phyloP scores from a whole-genome alignment of 1,140 invertebrate species.

The Aphis gossypii region DNA sequence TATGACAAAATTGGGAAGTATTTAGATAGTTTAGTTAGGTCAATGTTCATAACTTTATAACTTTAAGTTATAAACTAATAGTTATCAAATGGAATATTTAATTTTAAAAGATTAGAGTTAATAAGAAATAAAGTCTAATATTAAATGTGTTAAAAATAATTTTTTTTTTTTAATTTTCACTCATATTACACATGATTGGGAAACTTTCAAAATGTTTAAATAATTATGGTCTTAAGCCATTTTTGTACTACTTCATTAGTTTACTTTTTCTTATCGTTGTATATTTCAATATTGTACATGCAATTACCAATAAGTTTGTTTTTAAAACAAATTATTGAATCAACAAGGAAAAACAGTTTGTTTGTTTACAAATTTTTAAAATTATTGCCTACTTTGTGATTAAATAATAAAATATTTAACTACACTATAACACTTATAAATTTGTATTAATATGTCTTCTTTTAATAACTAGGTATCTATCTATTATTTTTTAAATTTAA shows the following conservation, averaged over 20 bases:
- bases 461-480: too few relatives aligned
- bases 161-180: not conserved
- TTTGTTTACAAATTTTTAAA: not conserved
- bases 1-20: not conserved
- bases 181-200: not conserved
- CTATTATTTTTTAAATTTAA: too few relatives aligned
- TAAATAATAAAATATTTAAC: not conserved
- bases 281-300: not conserved
- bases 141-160: not conserved
- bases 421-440: too few relatives aligned
- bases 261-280: not conserved
- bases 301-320: not conserved
- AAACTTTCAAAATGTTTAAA: not conserved
- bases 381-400: not conserved
- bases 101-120: not conserved
- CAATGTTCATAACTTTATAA: not conserved
- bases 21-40: not conserved
- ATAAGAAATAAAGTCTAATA: not conserved
- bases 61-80: not conserved
- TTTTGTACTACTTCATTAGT: not conserved
- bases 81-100: not conserved
- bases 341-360: not conserved
- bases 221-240: too few relatives aligned
- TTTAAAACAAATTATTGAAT: not conserved
- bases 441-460: too few relatives aligned